Percentiles rank a stretch among this genome's conserved stretches.
phyloP scores from a whole-genome alignment of 2,113 vertebrate genomes.

The Nerophis ophidion region DNA sequence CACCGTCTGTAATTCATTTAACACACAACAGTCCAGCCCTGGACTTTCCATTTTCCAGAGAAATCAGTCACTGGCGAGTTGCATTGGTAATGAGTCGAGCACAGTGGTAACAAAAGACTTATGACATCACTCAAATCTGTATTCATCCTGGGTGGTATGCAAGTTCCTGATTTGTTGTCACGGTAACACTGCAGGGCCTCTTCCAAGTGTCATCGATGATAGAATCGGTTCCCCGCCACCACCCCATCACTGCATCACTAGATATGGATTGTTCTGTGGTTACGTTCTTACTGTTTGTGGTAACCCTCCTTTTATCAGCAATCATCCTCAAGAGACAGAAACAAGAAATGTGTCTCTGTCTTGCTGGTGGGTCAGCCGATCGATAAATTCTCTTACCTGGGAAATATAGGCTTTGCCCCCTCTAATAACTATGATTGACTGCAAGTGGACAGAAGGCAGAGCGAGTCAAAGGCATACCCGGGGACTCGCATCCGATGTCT shows the following conservation, averaged over 20 bases:
- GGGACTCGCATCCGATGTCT: slow-evolving; percentile 4
- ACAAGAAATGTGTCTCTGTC: slow-evolving; percentile 20
- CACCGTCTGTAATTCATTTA: not conserved
- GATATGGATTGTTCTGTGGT: slow-evolving; percentile 57
- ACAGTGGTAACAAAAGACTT: slow-evolving; percentile 39
- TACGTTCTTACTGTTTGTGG: slow-evolving; percentile 28
- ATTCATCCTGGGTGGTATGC: slow-evolving; percentile 29
- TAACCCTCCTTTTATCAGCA: slow-evolving; percentile 36
- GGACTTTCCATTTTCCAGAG: no score
- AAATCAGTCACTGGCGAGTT: not conserved
- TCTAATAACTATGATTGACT: slow-evolving; percentile 22
- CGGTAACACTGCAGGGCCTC: slow-evolving; percentile 44
- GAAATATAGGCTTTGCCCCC: slow-evolving; percentile 19
- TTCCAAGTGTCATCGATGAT: slow-evolving; percentile 56
- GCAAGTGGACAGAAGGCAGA: not conserved
- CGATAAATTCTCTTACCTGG: slow-evolving; percentile 21
- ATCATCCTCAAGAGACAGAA: slow-evolving; percentile 41
- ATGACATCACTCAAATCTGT: slow-evolving; percentile 58
- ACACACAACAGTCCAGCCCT: not conserved
- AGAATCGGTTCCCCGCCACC: slow-evolving; percentile 35
- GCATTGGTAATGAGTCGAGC: slow-evolving; percentile 38
- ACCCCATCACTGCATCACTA: slow-evolving; percentile 38
- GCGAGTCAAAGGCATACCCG: slow-evolving; percentile 2
- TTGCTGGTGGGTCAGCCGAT: slow-evolving; percentile 15
- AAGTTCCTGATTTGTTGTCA: slow-evolving; percentile 51